A percentile compares a stretch with the other conserved stretches of the same genome.
phyloP scores from a whole-genome alignment of 2,797 vertebrate genomes.

The Oryzias dopingdopingensis region DNA sequence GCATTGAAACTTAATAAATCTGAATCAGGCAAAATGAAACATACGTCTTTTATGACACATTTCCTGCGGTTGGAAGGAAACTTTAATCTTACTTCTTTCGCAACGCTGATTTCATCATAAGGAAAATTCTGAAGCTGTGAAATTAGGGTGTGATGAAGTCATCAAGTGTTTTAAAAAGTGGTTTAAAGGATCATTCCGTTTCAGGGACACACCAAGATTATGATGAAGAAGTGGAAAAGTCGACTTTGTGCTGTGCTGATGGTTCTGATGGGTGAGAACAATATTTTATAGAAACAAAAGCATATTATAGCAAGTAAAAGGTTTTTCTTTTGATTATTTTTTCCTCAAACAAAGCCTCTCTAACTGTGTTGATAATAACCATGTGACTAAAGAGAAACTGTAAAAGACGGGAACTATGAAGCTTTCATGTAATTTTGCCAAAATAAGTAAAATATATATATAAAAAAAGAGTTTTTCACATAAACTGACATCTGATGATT shows the following conservation, averaged over 20 bases:
- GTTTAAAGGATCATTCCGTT: background rate
- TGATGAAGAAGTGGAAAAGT: background rate
- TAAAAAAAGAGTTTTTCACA: too few relatives aligned
- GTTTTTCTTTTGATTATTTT: too few relatives aligned
- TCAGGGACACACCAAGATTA: background rate
- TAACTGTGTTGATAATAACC: too few relatives aligned
- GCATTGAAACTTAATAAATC: too few relatives aligned
- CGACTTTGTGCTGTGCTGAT: conserved; percentile 23
- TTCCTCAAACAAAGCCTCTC: too few relatives aligned
- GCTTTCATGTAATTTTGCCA: too few relatives aligned
- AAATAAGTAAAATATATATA: too few relatives aligned
- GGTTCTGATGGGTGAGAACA: conserved; percentile 24
- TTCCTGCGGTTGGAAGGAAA: background rate
- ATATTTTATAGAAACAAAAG: too few relatives aligned
- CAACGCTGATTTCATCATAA: conserved; percentile 9
- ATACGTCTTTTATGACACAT: background rate
- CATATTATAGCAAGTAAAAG: too few relatives aligned
- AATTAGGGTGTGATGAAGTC: background rate
- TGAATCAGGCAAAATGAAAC: background rate
- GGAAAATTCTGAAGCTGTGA: conserved; percentile 1
- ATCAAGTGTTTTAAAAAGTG: background rate
- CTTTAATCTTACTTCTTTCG: background rate
- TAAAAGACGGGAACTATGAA: too few relatives aligned
- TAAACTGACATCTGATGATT: too few relatives aligned
- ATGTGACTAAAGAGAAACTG: too few relatives aligned